These are phyloP conservation scores for Rhinolophus sinicus DNA, from an alignment of 2,113 vertebrate genomes.

Conservation along the genomic window DNA sequence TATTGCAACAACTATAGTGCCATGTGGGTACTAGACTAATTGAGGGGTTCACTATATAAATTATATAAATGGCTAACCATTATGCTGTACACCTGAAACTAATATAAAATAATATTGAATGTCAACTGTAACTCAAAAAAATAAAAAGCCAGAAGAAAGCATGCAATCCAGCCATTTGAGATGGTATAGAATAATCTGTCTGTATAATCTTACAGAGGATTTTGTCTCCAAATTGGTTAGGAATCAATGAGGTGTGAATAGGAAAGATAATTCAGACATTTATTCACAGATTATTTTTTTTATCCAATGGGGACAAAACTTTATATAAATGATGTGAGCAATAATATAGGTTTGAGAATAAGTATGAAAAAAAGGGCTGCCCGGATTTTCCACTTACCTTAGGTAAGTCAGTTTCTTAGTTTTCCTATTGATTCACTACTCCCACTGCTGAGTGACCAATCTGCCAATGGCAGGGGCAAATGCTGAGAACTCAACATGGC, in stretches of 20 bases:
- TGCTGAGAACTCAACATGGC: background rate
- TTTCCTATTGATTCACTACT: background rate
- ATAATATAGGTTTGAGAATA: background rate
- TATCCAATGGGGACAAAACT: background rate
- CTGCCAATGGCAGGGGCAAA: background rate
- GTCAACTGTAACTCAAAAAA: no score
- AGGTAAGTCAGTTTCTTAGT: background rate
- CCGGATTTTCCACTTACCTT: background rate
- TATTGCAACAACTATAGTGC: no score
- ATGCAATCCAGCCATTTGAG: background rate
- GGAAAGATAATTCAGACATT: background rate
- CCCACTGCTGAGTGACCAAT: background rate
- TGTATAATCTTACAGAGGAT: background rate
- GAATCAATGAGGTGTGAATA: background rate
- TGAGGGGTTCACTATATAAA: no score
- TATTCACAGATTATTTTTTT: background rate
- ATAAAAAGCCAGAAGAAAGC: background rate
- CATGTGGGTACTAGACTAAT: no score
- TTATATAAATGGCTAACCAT: no score
- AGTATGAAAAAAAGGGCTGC: background rate
- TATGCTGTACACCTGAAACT: no score
- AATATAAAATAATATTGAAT: no score
- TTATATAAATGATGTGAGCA: background rate
- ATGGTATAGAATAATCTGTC: background rate
- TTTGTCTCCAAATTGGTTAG: conserved; percentile 1